phyloP scores from a whole-genome alignment of 1,140 invertebrate genomes.

The Prorops nasuta region DNA sequence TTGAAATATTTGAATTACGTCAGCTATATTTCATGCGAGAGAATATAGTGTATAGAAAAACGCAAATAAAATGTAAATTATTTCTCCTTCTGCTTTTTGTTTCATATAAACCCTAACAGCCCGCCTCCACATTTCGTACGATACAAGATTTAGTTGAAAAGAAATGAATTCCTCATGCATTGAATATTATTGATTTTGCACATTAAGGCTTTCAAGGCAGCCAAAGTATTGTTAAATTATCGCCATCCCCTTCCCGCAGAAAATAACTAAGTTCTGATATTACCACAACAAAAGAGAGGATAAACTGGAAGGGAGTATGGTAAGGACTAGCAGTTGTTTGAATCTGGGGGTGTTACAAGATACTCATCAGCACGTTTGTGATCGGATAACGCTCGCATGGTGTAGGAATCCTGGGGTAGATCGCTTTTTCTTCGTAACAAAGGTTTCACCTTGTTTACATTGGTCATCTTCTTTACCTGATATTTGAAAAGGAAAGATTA shows the following conservation, averaged over 20 bases:
- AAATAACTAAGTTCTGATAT: slow-evolving; percentile 48
- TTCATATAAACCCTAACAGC: slow-evolving; percentile 23
- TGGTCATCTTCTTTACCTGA: slow-evolving; percentile 53
- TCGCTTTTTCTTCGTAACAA: slow-evolving; percentile 91
- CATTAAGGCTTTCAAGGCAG: slow-evolving; percentile 18
- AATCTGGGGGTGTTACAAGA: slow-evolving; percentile 79
- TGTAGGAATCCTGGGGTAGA: slow-evolving; percentile 87
- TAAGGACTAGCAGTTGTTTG: slow-evolving; percentile 77
- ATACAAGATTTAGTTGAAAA: no score
- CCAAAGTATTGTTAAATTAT: slow-evolving; percentile 17
- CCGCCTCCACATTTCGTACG: no score
- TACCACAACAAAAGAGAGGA: slow-evolving; percentile 50
- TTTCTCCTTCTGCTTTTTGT: slow-evolving; percentile 22
- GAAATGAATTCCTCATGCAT: no score
- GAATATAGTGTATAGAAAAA: neutral
- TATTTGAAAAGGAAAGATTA: neutral
- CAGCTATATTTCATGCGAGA: neutral
- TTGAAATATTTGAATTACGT: no score
- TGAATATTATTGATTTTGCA: slow-evolving; percentile 21
- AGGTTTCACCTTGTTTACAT: slow-evolving; percentile 77
- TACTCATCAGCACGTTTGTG: slow-evolving; percentile 90
- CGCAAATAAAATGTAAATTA: slow-evolving; percentile 1
- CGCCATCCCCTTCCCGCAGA: slow-evolving; percentile 16
- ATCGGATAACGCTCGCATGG: slow-evolving; percentile 84
- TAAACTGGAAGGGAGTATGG: slow-evolving; percentile 46